Evolutionary conservation across 2,113 vertebrate species (phyloP).

Genomic region (Podarcis cretensis): DNA sequence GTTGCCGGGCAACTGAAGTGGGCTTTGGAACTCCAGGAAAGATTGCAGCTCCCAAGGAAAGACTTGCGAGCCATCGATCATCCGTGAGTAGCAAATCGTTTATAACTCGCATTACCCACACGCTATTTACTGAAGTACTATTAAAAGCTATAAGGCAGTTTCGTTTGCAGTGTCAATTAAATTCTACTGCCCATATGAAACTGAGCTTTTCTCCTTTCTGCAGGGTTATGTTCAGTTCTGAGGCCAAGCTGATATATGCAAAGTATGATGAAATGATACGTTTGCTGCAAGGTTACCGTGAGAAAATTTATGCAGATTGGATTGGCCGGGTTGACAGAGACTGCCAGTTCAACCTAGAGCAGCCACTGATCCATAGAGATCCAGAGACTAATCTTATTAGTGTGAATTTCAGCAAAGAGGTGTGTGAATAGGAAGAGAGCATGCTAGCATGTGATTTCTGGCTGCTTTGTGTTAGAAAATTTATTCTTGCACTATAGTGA

Average conservation of each 20-base stretch:
- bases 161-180: fast-evolving
- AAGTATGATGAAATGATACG: conserved; percentile 74
- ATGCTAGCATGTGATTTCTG: neutral
- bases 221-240: conserved; percentile 69
- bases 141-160: neutral
- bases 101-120: neutral
- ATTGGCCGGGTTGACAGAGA: conserved; percentile 54
- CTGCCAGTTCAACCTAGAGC: conserved; percentile 77
- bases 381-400: conserved; percentile 40
- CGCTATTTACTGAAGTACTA: neutral
- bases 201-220: fast-evolving
- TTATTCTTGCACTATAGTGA: too few species aligned
- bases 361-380: conserved; percentile 74
- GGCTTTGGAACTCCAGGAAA: conserved; percentile 79
- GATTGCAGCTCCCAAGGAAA: conserved; percentile 67
- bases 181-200: fast-evolving
- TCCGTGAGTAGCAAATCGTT: conserved; percentile 64
- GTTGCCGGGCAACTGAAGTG: conserved; percentile 77
- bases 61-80: conserved; percentile 68
- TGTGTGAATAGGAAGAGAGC: neutral
- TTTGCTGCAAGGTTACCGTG: conserved; percentile 59
- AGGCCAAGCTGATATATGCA: conserved; percentile 58
- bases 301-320: conserved; percentile 68
- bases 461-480: neutral
- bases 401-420: conserved; percentile 80